A percentile compares a stretch with the other conserved stretches of the same genome.
Conservation (phyloP, 2,888 invertebrate species). For the Parnassius glacialis region DNA sequence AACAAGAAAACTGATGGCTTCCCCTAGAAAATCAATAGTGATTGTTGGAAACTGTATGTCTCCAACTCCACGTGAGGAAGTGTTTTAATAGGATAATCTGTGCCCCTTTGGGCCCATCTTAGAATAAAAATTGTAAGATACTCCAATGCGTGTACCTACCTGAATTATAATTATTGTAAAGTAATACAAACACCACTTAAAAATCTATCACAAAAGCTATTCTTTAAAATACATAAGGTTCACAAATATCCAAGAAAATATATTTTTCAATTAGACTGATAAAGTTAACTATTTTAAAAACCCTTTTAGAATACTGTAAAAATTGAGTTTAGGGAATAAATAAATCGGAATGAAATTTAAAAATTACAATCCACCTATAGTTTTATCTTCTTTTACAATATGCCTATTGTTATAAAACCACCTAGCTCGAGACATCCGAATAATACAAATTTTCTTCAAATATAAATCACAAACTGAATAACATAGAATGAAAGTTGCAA, state of each 20-base stretch:
- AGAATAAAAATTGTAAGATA: too few species aligned
- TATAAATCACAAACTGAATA: constrained; percentile 3
- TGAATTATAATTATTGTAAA: background rate
- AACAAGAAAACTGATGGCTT: too few species aligned
- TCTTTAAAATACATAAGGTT: constrained; percentile 37
- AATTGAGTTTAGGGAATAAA: too few species aligned
- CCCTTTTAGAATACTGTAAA: background rate
- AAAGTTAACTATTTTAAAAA: background rate
- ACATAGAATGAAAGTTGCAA: background rate
- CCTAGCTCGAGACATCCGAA: background rate
- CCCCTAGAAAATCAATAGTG: too few species aligned
- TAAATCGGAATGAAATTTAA: too few species aligned
- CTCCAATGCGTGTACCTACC: background rate
- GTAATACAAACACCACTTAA: constrained; percentile 32
- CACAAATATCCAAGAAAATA: constrained; percentile 37
- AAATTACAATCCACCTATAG: too few species aligned
- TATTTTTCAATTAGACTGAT: constrained; percentile 2
- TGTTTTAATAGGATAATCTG: too few species aligned
- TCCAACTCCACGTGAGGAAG: too few species aligned
- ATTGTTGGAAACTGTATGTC: too few species aligned
- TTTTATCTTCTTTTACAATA: too few species aligned
- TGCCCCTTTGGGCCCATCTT: too few species aligned
- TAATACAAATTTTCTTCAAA: background rate
- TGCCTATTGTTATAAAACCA: too few species aligned
- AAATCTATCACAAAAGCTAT: constrained; percentile 67